These are phyloP conservation scores for Varanus salvator DNA, from an alignment of 2,113 vertebrate genomes.

Conservation along the genomic window DNA sequence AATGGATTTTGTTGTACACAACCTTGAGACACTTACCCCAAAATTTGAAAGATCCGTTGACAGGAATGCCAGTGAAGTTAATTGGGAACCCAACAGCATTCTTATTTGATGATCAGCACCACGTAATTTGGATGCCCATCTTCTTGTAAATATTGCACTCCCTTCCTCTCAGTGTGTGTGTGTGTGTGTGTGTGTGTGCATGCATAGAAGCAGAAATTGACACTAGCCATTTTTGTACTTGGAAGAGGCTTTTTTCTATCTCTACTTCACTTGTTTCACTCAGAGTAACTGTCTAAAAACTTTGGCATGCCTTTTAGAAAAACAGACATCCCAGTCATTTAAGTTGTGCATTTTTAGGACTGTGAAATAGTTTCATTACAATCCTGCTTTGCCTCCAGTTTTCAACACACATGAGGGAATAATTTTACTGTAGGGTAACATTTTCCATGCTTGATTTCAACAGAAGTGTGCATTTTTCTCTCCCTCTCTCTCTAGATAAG, in stretches of 20 bases:
- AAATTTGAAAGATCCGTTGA: no score
- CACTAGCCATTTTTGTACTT: neutral
- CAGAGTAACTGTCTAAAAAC: conserved; percentile 3
- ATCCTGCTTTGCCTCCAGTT: conserved; percentile 29
- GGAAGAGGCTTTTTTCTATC: neutral
- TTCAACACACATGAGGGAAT: conserved; percentile 29
- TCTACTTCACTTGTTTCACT: neutral
- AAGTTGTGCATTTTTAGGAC: conserved; percentile 21
- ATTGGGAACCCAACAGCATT: no score
- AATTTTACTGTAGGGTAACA: conserved; percentile 33
- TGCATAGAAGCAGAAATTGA: no score
- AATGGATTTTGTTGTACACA: no score
- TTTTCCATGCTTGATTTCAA: conserved; percentile 46
- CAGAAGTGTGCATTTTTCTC: conserved; percentile 10
- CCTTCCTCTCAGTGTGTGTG: neutral
- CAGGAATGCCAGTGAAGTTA: neutral
- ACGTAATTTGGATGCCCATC: neutral
- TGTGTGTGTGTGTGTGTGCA: no score
- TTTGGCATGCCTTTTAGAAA: conserved; percentile 12
- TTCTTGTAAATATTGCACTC: neutral
- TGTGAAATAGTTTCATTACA: conserved; percentile 35
- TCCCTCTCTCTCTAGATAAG: conserved; percentile 9
- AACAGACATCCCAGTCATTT: neutral
- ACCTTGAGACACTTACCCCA: no score
- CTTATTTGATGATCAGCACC: neutral